phyloP scores from a whole-genome alignment of 1,140 invertebrate species.

The Scaptomyza pallida region DNA sequence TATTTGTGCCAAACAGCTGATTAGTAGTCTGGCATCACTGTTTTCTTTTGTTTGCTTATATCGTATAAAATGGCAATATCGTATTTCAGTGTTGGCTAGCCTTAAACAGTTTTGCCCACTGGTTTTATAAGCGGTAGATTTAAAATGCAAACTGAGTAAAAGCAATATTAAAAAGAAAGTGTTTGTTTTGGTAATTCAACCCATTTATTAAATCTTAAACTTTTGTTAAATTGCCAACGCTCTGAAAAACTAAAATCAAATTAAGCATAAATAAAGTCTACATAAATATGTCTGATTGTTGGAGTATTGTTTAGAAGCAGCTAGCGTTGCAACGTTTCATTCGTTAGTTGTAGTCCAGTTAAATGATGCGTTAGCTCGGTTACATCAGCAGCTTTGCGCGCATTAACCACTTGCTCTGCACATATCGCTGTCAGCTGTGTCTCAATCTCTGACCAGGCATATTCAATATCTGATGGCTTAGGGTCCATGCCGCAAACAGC shows the following conservation, averaged over 20 bases:
- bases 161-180: too few relatives aligned
- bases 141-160: neutral
- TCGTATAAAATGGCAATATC: neutral
- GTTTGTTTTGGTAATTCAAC: conserved; percentile 2
- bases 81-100: neutral
- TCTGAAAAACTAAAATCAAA: conserved; percentile 36
- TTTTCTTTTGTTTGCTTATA: neutral
- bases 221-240: conserved; percentile 26
- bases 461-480: conserved; percentile 89
- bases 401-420: conserved; percentile 31
- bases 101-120: neutral
- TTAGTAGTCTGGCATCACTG: conserved; percentile 15
- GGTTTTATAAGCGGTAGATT: neutral
- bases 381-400: conserved; percentile 53
- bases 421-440: conserved; percentile 84
- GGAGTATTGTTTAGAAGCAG: neutral
- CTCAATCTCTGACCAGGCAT: conserved; percentile 92
- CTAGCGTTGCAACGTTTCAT: conserved; percentile 61
- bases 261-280: conserved; percentile 55
- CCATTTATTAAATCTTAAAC: conserved; percentile 40
- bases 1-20: conserved; percentile 12
- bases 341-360: conserved; percentile 35
- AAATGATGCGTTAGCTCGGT: conserved; percentile 63
- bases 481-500: conserved; percentile 91
- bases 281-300: conserved; percentile 14